phyloP scores from a whole-genome alignment of 2,113 vertebrate genomes.

The Aegotheles bennettii region DNA sequence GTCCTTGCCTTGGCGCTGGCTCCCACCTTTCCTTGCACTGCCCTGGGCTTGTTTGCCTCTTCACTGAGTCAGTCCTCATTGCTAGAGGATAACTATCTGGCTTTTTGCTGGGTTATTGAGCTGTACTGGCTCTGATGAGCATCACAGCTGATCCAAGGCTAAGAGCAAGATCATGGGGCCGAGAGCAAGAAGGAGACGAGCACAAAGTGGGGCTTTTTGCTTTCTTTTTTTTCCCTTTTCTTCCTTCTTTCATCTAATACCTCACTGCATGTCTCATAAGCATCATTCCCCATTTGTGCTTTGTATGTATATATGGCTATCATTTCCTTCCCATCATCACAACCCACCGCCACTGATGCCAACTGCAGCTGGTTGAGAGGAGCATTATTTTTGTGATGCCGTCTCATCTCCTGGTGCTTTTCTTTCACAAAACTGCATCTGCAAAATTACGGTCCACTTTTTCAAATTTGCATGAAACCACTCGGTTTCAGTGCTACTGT shows the following conservation, averaged over 20 bases:
- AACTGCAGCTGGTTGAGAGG: background rate
- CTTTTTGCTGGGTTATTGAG: background rate
- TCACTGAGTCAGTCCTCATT: fast-evolving
- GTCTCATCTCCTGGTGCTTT: background rate
- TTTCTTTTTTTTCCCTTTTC: no score
- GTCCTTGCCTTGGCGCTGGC: background rate
- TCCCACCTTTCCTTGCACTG: background rate
- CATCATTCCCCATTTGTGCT: background rate
- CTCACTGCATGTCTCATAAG: background rate
- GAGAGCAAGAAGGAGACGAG: background rate
- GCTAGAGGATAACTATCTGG: background rate
- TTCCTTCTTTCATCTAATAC: background rate
- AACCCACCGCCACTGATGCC: background rate
- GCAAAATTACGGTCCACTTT: background rate
- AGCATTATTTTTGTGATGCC: background rate
- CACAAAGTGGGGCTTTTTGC: background rate
- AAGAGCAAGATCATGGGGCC: background rate
- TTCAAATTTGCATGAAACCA: background rate
- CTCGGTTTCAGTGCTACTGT: background rate
- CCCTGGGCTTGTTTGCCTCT: background rate
- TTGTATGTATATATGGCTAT: no score
- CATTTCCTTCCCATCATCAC: background rate
- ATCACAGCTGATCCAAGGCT: background rate
- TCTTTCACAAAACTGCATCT: background rate
- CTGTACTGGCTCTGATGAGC: background rate